phyloP scores from a whole-genome alignment of 1,140 invertebrate species.

The Heliconius hermathena region DNA sequence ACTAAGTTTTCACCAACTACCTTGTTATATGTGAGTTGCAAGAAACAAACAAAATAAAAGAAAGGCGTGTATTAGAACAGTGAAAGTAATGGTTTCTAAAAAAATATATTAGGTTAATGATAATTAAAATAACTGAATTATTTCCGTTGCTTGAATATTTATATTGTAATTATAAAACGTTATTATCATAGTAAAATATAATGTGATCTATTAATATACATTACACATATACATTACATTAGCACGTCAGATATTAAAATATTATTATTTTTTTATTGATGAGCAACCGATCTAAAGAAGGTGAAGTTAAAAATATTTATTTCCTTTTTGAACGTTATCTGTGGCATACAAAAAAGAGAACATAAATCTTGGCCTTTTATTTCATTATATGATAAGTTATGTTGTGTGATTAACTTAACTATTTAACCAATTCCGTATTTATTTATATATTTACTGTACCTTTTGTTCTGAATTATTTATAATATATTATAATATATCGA shows the following conservation, averaged over 20 bases:
- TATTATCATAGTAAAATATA: neutral
- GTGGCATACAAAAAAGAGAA: conserved; percentile 14
- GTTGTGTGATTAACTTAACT: conserved; percentile 31
- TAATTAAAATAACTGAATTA: neutral
- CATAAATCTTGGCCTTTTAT: conserved; percentile 33
- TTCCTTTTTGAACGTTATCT: no score
- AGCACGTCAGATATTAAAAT: neutral
- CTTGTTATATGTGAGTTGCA: no score
- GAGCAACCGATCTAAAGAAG: no score
- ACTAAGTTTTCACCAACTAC: no score
- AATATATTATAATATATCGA: no score
- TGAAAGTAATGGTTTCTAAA: neutral
- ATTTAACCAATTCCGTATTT: neutral
- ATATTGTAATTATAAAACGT: neutral
- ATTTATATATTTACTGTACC: no score
- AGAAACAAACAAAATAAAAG: no score
- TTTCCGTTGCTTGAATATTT: conserved; percentile 6
- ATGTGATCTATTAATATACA: neutral
- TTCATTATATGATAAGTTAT: conserved; percentile 39
- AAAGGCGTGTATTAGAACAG: neutral
- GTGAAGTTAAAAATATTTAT: no score
- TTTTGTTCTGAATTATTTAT: no score
- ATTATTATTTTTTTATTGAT: neutral
- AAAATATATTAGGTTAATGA: neutral
- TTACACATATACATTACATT: no score